Percentiles rank a stretch among this genome's conserved stretches.
phyloP scores from a whole-genome alignment of 2,113 vertebrate species.

The Ictidomys tridecemlineatus region DNA sequence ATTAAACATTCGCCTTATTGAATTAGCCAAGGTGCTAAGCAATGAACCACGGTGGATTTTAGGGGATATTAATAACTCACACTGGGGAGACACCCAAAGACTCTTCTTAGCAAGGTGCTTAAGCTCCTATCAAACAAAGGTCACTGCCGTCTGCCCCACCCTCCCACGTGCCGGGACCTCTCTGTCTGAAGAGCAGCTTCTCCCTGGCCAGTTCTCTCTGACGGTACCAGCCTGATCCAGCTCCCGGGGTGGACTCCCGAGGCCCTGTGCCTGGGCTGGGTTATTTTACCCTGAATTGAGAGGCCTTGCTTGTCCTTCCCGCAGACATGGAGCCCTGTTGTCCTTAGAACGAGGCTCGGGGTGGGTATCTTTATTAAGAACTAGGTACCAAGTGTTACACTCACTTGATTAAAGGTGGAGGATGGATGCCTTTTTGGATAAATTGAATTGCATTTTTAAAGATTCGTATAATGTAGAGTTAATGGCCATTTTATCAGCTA shows the following conservation, averaged over 20 bases:
- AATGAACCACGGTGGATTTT: not conserved
- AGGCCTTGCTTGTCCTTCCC: not conserved
- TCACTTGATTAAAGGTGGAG: not conserved
- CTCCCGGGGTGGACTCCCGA: not conserved
- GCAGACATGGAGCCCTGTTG: accelerated
- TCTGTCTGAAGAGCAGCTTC: accelerated
- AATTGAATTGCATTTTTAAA: not conserved
- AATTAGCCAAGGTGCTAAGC: not conserved
- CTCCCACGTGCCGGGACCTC: not conserved
- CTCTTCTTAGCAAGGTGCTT: not conserved
- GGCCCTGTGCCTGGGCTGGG: not conserved
- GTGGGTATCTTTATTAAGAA: not conserved
- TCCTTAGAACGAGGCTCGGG: not conserved
- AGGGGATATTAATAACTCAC: not conserved
- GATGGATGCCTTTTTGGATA: not conserved
- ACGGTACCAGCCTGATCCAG: not conserved
- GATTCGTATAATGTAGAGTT: not conserved
- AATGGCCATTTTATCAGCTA: not conserved
- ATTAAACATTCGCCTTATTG: not conserved
- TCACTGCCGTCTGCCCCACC: accelerated
- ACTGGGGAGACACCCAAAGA: too few relatives aligned
- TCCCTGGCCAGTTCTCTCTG: not conserved
- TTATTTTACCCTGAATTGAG: not conserved
- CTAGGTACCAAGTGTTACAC: not conserved
- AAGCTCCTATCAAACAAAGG: too few relatives aligned